phyloP scores from a whole-genome alignment of 2,797 vertebrate species.

The Karalla daura region DNA sequence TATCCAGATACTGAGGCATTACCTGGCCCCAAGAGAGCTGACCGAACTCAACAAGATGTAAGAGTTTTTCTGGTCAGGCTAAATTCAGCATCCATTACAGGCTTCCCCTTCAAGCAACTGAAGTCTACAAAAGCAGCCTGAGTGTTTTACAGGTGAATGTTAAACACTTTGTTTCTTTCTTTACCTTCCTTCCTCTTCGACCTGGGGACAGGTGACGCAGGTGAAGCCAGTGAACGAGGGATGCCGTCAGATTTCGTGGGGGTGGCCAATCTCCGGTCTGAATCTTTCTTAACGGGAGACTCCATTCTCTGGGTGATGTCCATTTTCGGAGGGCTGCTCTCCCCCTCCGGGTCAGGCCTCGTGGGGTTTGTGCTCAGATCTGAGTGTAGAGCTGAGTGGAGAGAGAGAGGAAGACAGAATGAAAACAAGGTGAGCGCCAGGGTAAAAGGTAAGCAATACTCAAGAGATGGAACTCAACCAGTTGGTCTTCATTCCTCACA shows the following conservation, averaged over 20 bases:
- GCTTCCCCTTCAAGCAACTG: slow-evolving; percentile 10
- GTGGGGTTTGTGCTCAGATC: slow-evolving; percentile 48
- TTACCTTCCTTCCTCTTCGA: slow-evolving; percentile 77
- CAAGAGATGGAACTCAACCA: slow-evolving; percentile 53
- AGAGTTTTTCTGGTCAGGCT: slow-evolving; percentile 15
- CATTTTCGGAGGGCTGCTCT: slow-evolving; percentile 63
- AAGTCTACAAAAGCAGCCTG: neutral
- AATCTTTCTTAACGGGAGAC: slow-evolving; percentile 66
- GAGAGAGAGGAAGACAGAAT: slow-evolving; percentile 38
- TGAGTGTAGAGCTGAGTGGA: slow-evolving; percentile 59
- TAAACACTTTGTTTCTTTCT: neutral
- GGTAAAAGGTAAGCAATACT: slow-evolving; percentile 9
- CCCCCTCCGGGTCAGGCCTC: slow-evolving; percentile 73
- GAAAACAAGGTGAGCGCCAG: slow-evolving; percentile 40
- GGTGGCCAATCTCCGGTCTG: slow-evolving; percentile 43
- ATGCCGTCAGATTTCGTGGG: slow-evolving; percentile 70
- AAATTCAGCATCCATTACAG: slow-evolving; percentile 16
- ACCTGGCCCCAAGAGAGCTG: slow-evolving; percentile 37
- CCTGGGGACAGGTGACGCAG: slow-evolving; percentile 62
- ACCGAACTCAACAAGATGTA: slow-evolving; percentile 29
- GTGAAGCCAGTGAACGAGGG: slow-evolving; percentile 65
- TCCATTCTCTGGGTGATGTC: slow-evolving; percentile 57
- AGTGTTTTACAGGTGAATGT: neutral
- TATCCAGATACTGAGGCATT: slow-evolving; percentile 31
- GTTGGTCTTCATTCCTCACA: slow-evolving; percentile 75